Base-by-base conservation (phyloP, 2,113 vertebrate species). In the Bubo scandiacus region DNA sequence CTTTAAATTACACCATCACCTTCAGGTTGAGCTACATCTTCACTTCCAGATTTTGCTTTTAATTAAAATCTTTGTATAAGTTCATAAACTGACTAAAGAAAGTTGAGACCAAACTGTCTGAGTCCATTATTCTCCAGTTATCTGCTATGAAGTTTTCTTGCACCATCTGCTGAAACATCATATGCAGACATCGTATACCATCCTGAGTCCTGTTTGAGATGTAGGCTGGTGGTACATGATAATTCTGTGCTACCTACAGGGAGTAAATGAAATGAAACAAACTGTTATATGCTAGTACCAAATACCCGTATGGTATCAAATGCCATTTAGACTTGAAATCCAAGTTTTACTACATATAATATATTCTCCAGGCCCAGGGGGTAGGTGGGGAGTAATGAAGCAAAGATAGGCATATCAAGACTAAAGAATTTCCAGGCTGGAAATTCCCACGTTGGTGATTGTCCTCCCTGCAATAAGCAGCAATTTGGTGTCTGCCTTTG, bases 161-260 rank as follows among this genome's bases (percentile, higher is more conserved):
- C 45, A 90, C 42, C 12, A 34, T 86, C 85, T 83, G 51, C 70
- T 91, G 90, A 96, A 93, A 82, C 23, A 40, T 21, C 0, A 0
- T 29, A 21, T 40, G 47, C 16, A 66, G 55, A 40, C 43, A 54
- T 15, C 0, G 0, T 63, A 22, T 58, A 54, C 12, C 5, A 11
- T 42, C 40, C 52, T 0, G 1, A 47, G n/a, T 61, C 67, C 43
- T 83, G 23, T 62, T 34, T 79, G 81, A 77, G 57, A 45, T 59
- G 26, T 23, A 12, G 36, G 34, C 11, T 49, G 43, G 16, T 81
- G 65, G 74, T 62, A 9, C 2, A 1, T 5, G 19, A 19, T n/a
- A 72, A 57, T 67, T 68, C 43, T 61, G 17, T 49, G 27, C 54
- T 90, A 65, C 57, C 49, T 94, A 42, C 25, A 54, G 67, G 54